Evolutionary conservation across 2,113 vertebrate genomes (phyloP), one percentile per base, ranked within the genome.

Genomic region (Rynchops niger): DNA sequence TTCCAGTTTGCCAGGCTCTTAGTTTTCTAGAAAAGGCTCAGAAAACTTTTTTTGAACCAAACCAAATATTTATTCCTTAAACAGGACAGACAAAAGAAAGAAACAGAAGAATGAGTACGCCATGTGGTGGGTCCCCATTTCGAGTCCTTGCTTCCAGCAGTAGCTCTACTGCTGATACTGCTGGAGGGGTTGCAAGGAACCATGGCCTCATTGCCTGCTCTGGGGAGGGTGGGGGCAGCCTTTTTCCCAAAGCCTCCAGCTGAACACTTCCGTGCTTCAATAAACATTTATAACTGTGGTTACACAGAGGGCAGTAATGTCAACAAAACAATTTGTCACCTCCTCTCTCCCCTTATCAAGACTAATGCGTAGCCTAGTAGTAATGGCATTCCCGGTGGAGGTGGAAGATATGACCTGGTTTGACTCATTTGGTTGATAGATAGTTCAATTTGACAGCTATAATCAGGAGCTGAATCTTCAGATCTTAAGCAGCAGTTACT

Each of bases 191-290:
- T 70, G 4, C 22, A 43, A 53, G 26, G 47, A 86, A 3, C 38
- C 5, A 7, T 9, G 30, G 11, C 12, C 61, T 16, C 3, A 1
- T 9, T 59, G 17, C 8, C 42, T 47, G 38, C 10, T 3, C 47
- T 50, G 16, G 3, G 22, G 17, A 42, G 7, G 4, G 9, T 29
- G 29, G 7, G 10, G 55, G 38, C 3, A 67, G 1, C 0, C 15
- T 79, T 74, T 67, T 15, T 19, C 32, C 17, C 2, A 2, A 72
- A 55, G 45, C 26, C 53, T 72, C 17, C 47, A 55, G 43, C 25
- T 78, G 42, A 82, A 53, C 14, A 27, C 4, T 67, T 67, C 34
- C 16, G 12, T 45, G 23, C 15, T 80, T 94, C 47, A 69, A 45
- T 58, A 63, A 52, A 32, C 11, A 27, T 80, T 87, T 84, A 42